Percentiles rank a stretch among this genome's conserved stretches.
Conservation (phyloP, 2,888 invertebrate genomes). For the Drosophila austrosaltans region DNA sequence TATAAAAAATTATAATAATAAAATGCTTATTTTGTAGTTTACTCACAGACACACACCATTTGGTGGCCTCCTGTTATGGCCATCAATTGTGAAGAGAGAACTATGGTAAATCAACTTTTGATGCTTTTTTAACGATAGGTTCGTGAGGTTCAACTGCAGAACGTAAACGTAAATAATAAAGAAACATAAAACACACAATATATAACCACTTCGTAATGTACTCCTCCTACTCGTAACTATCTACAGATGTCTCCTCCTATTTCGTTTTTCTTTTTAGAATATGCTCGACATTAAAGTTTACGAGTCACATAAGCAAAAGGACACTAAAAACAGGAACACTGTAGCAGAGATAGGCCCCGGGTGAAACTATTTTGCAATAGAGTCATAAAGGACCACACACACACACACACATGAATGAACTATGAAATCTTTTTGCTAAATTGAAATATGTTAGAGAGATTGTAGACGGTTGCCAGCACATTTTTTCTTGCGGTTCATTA, state of each 20-base stretch:
- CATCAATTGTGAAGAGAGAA: conserved; percentile 25
- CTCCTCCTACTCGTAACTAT: conserved; percentile 22
- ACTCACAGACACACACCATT: conserved; percentile 5
- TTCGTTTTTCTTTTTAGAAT: conserved; percentile 25
- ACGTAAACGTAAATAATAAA: conserved; percentile 23
- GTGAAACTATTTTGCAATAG: conserved; percentile 5
- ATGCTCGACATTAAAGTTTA: conserved; percentile 44
- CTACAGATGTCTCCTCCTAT: conserved; percentile 17
- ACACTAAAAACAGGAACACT: conserved; percentile 38
- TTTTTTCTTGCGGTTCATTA: conserved; percentile 41
- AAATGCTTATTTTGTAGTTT: conserved; percentile 1
- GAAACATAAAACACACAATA: conserved; percentile 48
- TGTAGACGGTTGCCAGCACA: conserved; percentile 16
- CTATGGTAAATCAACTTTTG: conserved; percentile 37
- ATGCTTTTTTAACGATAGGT: conserved; percentile 45
- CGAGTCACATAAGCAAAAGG: conserved; percentile 27
- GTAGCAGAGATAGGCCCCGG: conserved; percentile 12
- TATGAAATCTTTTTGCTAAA: conserved; percentile 28
- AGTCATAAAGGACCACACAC: conserved; percentile 17
- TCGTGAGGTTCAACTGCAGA: conserved; percentile 38
- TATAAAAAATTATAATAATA: neutral
- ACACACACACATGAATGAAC: conserved; percentile 1
- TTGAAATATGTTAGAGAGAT: conserved; percentile 30
- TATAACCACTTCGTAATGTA: conserved; percentile 29
- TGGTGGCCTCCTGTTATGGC: neutral